These are phyloP conservation scores for Slavum lentiscoides DNA, from an alignment of 2,888 invertebrate genomes.

Conservation along the genomic window DNA sequence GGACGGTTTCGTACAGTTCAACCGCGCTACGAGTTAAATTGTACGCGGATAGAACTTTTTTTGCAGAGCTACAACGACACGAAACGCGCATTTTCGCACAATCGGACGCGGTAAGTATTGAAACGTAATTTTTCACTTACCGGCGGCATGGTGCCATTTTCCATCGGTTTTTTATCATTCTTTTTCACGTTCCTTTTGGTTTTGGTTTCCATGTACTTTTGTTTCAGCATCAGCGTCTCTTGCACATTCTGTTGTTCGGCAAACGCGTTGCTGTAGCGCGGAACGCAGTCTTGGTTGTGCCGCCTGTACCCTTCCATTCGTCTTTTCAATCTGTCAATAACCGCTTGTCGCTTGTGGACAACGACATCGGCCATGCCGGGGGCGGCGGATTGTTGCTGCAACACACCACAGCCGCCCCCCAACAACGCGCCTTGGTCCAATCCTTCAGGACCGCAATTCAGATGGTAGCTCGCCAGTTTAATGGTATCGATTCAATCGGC, in stretches of 20 bases:
- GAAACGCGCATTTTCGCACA: no score
- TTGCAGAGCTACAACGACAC: not conserved
- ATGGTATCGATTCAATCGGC: conserved; percentile 35
- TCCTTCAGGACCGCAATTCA: conserved; percentile 63
- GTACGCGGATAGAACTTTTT: no score
- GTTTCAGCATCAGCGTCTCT: conserved; percentile 84
- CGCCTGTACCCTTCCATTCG: conserved; percentile 86
- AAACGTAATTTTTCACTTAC: conserved; percentile 31
- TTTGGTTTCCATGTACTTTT: conserved; percentile 87
- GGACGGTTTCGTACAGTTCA: no score
- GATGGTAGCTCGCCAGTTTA: conserved; percentile 61
- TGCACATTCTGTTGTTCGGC: conserved; percentile 84
- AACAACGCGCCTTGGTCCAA: conserved; percentile 74
- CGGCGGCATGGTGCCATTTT: conserved; percentile 57
- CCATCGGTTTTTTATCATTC: conserved; percentile 72
- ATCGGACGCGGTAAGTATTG: no score
- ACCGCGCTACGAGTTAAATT: no score
- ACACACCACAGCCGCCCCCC: conserved; percentile 71
- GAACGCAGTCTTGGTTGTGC: conserved; percentile 82
- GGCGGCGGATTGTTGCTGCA: conserved; percentile 67
- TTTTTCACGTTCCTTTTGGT: conserved; percentile 79
- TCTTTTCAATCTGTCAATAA: conserved; percentile 80
- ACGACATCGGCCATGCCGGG: conserved; percentile 68
- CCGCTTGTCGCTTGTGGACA: conserved; percentile 80
- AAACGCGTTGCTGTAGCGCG: conserved; percentile 82